Base-by-base conservation (phyloP, 2,113 vertebrate genomes). In the Ranitomeya imitator region DNA sequence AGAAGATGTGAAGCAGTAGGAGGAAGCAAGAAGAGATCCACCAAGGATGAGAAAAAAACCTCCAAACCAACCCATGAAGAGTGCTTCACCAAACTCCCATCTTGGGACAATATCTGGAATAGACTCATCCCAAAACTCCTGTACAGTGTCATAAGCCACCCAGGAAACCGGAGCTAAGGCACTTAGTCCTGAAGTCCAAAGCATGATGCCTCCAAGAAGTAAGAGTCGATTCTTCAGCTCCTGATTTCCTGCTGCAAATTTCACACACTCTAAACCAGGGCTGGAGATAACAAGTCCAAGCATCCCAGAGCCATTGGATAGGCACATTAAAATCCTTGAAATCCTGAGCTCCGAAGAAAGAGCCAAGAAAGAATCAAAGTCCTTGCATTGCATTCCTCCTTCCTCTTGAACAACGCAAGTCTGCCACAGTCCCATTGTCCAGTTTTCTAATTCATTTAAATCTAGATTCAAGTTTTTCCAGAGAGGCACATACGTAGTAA, bases 401-500 rank as follows among this genome's bases (percentile, higher is more conserved):
- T 95, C 92, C 0, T 96, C 93, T 0, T 95, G 96, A 86, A 95
- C 93, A 79, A 96, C 92, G 55, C 96, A 96, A 59, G 91, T 93
- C 91, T 97, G 95, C 95, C 96, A 96, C 69, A 97, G 94, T 37
- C 96, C 96, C 55, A 91, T 93, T 80, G 92, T 96, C 95, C 95
- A 97, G 91, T 96, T 95, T 92, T 98, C 95, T 92, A 96, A 92
- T 74, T 95, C 93, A 0, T 96, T 97, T 89, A 97, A 91, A 16
- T 96, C 95, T 45, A 96, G 95, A 63, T 91, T 96, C 91, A 96
- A 93, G 0, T 95, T 96, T 92, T 97, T 96, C 94, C 96, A 96
- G 18, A 94, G 90, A n/a, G 93, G 94, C 69, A 96, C 91, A 89
- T 94, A 94, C 8, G 94, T 94, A 83, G 93, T 94, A 87, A 93